These are phyloP conservation scores for Trichoplusia ni DNA, from an alignment of 1,140 invertebrate species.

Conservation along the genomic window DNA sequence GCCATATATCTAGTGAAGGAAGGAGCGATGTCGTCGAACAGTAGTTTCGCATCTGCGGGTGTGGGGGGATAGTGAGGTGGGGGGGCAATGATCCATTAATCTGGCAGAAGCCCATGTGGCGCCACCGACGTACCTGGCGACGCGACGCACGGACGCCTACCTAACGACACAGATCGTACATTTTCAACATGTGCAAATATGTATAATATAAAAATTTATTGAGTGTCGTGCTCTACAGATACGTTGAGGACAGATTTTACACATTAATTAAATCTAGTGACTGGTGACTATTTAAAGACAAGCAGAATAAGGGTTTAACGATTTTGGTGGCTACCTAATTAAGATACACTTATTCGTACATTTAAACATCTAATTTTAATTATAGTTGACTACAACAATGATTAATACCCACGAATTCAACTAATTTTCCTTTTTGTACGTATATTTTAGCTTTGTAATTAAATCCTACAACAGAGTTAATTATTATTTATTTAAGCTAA, in stretches of 20 bases:
- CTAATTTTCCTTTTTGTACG: too few relatives aligned
- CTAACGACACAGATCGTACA: constrained; percentile 71
- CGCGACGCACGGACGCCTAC: constrained; percentile 77
- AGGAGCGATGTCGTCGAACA: constrained; percentile 66
- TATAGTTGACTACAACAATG: too few relatives aligned
- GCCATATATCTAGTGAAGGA: constrained; percentile 52
- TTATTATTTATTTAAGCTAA: too few relatives aligned
- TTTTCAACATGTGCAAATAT: constrained; percentile 69
- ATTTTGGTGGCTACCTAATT: too few relatives aligned
- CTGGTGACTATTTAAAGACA: too few relatives aligned
- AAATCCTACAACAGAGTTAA: too few relatives aligned
- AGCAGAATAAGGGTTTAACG: too few relatives aligned
- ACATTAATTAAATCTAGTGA: too few relatives aligned
- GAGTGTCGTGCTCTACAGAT: constrained; percentile 12
- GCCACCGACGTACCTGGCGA: constrained; percentile 78
- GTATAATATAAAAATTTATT: constrained; percentile 38
- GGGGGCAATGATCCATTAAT: constrained; percentile 85
- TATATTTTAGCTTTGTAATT: too few relatives aligned
- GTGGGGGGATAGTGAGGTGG: constrained; percentile 47
- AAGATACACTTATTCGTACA: too few relatives aligned
- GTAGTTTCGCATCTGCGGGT: constrained; percentile 66
- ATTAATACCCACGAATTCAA: too few relatives aligned
- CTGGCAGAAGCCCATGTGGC: constrained; percentile 83
- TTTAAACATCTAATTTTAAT: too few relatives aligned
- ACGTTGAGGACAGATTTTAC: constrained; percentile 2